Percentiles rank a stretch among this genome's conserved stretches.
phyloP scores from a whole-genome alignment of 2,797 vertebrate species.

The Sandelia bainsii region DNA sequence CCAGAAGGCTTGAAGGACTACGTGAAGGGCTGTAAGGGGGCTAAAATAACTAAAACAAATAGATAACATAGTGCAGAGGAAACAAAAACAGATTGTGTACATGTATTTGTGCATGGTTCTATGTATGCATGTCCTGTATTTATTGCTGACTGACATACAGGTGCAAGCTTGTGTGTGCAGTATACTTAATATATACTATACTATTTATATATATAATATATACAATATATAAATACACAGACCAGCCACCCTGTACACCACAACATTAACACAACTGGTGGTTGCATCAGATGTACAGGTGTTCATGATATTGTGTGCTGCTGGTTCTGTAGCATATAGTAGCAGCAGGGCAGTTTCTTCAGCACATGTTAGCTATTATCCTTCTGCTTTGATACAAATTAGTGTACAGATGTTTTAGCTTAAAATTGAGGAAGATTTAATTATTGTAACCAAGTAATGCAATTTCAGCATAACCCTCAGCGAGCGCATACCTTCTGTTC shows the following conservation, averaged over 20 bases:
- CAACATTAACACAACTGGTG: too few species aligned
- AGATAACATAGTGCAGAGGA: too few species aligned
- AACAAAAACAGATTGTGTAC: not conserved
- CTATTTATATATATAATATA: too few species aligned
- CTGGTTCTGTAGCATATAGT: slow-evolving; percentile 9
- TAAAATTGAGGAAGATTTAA: slow-evolving; percentile 36
- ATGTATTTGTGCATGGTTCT: not conserved
- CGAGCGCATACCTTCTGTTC: slow-evolving; percentile 6
- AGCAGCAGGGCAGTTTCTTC: slow-evolving; percentile 11
- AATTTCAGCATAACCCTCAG: slow-evolving; percentile 23
- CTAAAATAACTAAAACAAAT: too few species aligned
- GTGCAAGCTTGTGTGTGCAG: too few species aligned
- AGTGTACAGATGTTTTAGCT: slow-evolving; percentile 49
- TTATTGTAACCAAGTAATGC: slow-evolving; percentile 33
- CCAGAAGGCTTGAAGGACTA: too few species aligned
- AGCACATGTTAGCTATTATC: slow-evolving; percentile 46
- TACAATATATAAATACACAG: too few species aligned
- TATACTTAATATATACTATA: too few species aligned
- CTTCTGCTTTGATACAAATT: slow-evolving; percentile 38
- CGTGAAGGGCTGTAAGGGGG: too few species aligned
- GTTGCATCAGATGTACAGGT: slow-evolving; percentile 18
- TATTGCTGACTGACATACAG: not conserved
- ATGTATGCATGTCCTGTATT: not conserved
- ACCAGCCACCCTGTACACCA: too few species aligned
- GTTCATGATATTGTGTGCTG: slow-evolving; percentile 14